phyloP scores from a whole-genome alignment of 2,797 vertebrate species.

The Triplophysa bombifrons region DNA sequence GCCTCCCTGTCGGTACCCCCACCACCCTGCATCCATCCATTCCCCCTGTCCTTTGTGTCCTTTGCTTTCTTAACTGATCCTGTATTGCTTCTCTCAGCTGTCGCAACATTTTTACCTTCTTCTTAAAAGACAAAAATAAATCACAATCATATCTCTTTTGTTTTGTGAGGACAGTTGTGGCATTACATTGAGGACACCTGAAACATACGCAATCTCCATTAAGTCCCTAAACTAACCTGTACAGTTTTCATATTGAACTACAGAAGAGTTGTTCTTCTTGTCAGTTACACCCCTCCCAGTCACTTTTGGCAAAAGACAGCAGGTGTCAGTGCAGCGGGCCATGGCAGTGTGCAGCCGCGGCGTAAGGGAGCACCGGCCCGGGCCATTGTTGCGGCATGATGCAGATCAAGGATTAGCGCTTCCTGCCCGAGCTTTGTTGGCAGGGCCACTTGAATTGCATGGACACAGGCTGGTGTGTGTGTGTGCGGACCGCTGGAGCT shows the following conservation, averaged over 20 bases:
- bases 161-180: background rate
- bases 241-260: slow-evolving; percentile 6
- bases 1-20: slow-evolving; percentile 72
- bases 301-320: slow-evolving; percentile 66
- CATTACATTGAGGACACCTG: background rate
- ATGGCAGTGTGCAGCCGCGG: slow-evolving; percentile 50
- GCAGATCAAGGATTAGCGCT: slow-evolving; percentile 81
- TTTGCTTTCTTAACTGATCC: slow-evolving; percentile 44
- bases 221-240: background rate
- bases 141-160: background rate
- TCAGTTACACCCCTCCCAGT: slow-evolving; percentile 10
- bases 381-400: slow-evolving; percentile 74
- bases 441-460: slow-evolving; percentile 72
- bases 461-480: slow-evolving; percentile 70
- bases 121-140: slow-evolving; percentile 25
- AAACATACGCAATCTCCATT: background rate
- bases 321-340: slow-evolving; percentile 61
- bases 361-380: slow-evolving; percentile 55
- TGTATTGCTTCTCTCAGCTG: background rate
- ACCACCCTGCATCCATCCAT: slow-evolving; percentile 19
- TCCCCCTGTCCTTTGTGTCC: slow-evolving; percentile 57
- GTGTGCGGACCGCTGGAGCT: slow-evolving; percentile 56
- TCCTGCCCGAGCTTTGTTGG: slow-evolving; percentile 80
- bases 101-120: slow-evolving; percentile 58
- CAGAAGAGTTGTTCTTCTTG: slow-evolving; percentile 52